phyloP scores from a whole-genome alignment of 2,888 invertebrate species.

The Lycaena phlaeas region DNA sequence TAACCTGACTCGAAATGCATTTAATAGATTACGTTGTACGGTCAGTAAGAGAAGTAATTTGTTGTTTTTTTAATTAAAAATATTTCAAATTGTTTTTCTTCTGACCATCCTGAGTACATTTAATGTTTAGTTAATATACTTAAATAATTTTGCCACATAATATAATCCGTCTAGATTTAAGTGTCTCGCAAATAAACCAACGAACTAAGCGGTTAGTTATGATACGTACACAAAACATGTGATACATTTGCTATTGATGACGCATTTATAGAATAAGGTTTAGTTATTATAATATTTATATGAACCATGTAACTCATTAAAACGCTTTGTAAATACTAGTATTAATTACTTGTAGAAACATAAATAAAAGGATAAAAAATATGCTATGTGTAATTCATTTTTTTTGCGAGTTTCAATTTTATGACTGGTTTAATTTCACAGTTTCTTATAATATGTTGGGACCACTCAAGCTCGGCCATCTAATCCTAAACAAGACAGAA shows the following conservation, averaged over 20 bases:
- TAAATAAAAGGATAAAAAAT: conserved; percentile 37
- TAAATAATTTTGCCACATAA: conserved; percentile 25
- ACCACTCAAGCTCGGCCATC: no score
- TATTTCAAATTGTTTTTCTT: conserved; percentile 13
- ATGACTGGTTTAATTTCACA: no score
- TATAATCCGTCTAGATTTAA: conserved; percentile 20
- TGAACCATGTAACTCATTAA: conserved; percentile 48
- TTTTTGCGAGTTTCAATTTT: conserved; percentile 14
- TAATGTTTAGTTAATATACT: conserved; percentile 21
- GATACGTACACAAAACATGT: conserved; percentile 61
- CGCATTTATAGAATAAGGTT: conserved; percentile 54
- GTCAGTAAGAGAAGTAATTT: conserved; percentile 1
- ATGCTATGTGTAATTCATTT: conserved; percentile 17
- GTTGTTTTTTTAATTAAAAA: conserved; percentile 10
- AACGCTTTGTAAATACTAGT: conserved; percentile 61
- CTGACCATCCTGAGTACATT: neutral
- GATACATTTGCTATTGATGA: conserved; percentile 54
- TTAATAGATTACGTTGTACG: no score
- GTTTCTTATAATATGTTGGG: no score
- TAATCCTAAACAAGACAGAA: no score
- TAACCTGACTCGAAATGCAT: no score
- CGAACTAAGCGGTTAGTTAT: conserved; percentile 15
- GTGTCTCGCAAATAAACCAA: neutral
- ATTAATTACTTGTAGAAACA: conserved; percentile 60
- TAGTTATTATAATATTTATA: conserved; percentile 48